Percentiles rank a stretch among this genome's conserved stretches.
phyloP scores from a whole-genome alignment of 2,888 invertebrate species.

The Rotaria socialis region DNA sequence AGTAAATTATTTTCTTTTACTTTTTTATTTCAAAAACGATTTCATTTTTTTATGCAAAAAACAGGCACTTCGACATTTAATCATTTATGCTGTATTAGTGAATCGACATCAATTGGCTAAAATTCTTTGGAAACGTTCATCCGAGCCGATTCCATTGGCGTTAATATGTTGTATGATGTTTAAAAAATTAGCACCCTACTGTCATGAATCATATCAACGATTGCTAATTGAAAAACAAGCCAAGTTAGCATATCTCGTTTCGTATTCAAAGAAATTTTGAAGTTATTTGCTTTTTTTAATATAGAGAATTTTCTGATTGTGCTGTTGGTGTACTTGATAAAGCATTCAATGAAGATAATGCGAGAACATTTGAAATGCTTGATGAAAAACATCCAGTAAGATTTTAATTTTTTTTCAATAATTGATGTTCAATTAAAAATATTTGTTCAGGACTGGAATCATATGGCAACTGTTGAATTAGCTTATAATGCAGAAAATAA shows the following conservation, averaged over 20 bases:
- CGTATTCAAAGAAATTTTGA: no score
- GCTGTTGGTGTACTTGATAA: conserved; percentile 56
- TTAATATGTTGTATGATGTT: conserved; percentile 54
- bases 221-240: conserved; percentile 52
- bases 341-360: conserved; percentile 49
- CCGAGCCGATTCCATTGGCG: conserved; percentile 56
- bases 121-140: conserved; percentile 55
- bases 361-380: conserved; percentile 54
- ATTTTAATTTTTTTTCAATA: neutral
- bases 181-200: conserved; percentile 52
- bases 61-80: conserved; percentile 48
- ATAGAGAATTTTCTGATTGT: conserved; percentile 56
- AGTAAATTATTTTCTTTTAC: neutral
- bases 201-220: conserved; percentile 52
- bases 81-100: conserved; percentile 57
- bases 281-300: neutral
- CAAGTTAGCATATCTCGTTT: conserved; percentile 48
- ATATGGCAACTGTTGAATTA: conserved; percentile 57
- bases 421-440: neutral
- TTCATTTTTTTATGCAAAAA: conserved; percentile 20
- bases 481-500: conserved; percentile 57
- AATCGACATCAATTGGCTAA: conserved; percentile 54
- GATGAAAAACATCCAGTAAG: conserved; percentile 52
- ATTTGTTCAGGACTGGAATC: conserved; percentile 52
- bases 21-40: neutral